Percentiles rank a stretch among this genome's conserved stretches.
These are phyloP conservation scores for Orcinus orca DNA, from an alignment of 2,113 vertebrate genomes.

Conservation along the genomic window DNA sequence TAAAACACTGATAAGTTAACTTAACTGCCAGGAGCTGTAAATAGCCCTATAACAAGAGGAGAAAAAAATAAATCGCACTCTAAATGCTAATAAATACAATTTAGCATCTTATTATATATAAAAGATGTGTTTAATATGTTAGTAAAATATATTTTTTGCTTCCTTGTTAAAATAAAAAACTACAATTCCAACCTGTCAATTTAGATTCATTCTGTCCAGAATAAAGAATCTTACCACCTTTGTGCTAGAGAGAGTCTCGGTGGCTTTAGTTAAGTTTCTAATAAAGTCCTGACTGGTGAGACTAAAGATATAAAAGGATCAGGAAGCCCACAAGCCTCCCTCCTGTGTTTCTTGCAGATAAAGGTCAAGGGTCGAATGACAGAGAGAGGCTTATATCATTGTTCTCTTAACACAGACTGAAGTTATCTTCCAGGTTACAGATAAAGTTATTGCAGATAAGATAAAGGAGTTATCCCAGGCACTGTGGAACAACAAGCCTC, in stretches of 20 bases:
- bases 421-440: conserved; percentile 45
- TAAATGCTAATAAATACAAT: conserved; percentile 47
- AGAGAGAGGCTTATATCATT: background rate
- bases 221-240: conserved; percentile 24
- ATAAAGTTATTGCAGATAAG: conserved; percentile 30
- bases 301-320: conserved; percentile 43
- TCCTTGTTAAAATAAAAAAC: conserved; percentile 3
- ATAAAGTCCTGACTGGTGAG: conserved; percentile 34
- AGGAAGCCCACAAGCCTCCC: background rate
- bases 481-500: background rate
- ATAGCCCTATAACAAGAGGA: background rate
- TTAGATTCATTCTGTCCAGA: background rate
- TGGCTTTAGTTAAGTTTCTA: conserved; percentile 50
- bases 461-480: conserved; percentile 9
- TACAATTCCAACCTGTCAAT: background rate
- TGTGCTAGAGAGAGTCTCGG: background rate
- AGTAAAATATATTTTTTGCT: conserved; percentile 26
- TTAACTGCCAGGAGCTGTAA: conserved; percentile 45
- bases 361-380: conserved; percentile 13
- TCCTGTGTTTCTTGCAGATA: conserved; percentile 27
- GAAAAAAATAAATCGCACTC: conserved; percentile 4
- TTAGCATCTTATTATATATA: conserved; percentile 25
- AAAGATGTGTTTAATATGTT: conserved; percentile 26
- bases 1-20: conserved; percentile 47
- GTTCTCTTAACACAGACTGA: conserved; percentile 24